Base-by-base conservation (phyloP, 2,113 vertebrate species). In the Oncorhynchus masou region DNA sequence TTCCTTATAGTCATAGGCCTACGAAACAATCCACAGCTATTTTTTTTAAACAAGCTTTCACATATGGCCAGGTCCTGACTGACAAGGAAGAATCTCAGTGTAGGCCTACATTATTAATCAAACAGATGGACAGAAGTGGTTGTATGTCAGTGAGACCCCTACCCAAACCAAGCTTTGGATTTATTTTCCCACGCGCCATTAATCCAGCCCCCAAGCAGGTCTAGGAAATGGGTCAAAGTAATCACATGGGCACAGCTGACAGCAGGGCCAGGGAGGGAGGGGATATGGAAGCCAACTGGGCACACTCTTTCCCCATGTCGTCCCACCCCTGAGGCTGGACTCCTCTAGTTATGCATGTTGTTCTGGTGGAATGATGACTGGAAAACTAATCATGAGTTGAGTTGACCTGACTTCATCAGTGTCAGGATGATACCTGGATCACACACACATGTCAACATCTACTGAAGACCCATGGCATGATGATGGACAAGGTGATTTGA, bases 181-280 rank as follows among this genome's bases (percentile, higher is more conserved):
- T 74, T 73, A 81, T 65, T 85, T 83, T 85, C 87, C 88, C 71
- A 25, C 70, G 72, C 80, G 76, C 49, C 49, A 54, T 54, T 54
- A 54, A 15, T 54, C 12, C 81, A 80, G 84, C 81, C 85, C 79
- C 74, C 78, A 3, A 81, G 87, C 84, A 73, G 83, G 83, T 76
- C 74, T 79, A 64, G 81, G 81, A 92, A 88, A 74, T 86, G 86
- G 86, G 89, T 92, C 89, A 89, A 83, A 83, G 22, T 80, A 77
- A 79, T 83, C 71, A 72, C 71, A 73, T 81, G 79, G 76, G 51
- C 16, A 72, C 60, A 66, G 34, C 66, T 86, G 87, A 84, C 78
- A 77, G 71, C 51, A 65, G 0, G 77, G 60, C 77, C 87, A 77
- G 59, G 85, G 62, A 57, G 64, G 71, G 79, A 71, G 70, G 68